A percentile compares a stretch with the other conserved stretches of the same genome.
Conservation (phyloP, 2,113 vertebrate species). For the Porphyrio hochstetteri region DNA sequence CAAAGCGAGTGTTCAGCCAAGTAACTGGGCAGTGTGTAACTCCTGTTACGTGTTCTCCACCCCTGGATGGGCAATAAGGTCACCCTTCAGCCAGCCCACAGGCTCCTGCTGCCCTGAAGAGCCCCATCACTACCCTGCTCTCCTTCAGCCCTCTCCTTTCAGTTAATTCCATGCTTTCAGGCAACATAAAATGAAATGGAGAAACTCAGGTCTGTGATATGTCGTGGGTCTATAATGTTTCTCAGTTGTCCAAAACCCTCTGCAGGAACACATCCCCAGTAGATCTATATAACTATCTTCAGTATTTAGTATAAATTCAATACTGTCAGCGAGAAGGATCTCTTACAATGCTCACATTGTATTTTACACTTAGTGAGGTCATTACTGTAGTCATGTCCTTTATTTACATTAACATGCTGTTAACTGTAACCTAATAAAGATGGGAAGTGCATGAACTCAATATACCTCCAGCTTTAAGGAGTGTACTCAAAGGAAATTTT, state of each 20-base stretch:
- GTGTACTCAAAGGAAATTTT: not conserved
- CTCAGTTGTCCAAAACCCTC: not conserved
- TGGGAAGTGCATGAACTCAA: slow-evolving; percentile 20
- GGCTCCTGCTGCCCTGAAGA: not conserved
- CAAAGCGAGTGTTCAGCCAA: rapidly evolving
- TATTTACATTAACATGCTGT: slow-evolving; percentile 12
- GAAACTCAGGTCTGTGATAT: not conserved
- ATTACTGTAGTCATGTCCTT: not conserved
- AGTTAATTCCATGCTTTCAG: not conserved
- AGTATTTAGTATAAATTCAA: not conserved
- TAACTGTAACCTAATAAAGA: slow-evolving; percentile 20
- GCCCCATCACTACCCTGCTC: not conserved
- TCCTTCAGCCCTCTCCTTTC: not conserved
- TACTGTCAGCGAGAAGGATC: not conserved
- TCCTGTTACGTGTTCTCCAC: not conserved
- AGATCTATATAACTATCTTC: not conserved
- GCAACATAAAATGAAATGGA: not conserved
- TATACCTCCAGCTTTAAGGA: slow-evolving; percentile 9
- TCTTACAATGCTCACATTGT: not conserved
- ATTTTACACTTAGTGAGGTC: slow-evolving; percentile 7
- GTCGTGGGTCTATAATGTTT: not conserved
- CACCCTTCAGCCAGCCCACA: not conserved
- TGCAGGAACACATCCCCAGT: not conserved
- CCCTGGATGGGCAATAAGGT: not conserved
- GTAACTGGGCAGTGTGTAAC: not conserved